Evolutionary conservation across 2,888 invertebrate species (phyloP), one percentile per base, ranked within the genome.

Genomic region (Leptarthrus brevirostris): DNA sequence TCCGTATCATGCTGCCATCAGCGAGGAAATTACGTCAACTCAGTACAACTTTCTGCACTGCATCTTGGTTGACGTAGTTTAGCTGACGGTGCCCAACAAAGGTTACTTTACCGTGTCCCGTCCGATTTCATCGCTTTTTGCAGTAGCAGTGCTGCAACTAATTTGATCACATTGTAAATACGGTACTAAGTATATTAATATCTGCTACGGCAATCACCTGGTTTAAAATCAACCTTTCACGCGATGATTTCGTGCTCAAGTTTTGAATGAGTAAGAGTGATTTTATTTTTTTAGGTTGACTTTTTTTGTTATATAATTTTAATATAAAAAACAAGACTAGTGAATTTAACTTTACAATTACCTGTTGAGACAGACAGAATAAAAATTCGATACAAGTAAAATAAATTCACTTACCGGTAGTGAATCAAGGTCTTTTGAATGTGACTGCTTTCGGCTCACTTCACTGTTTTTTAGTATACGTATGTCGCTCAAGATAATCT

Each of bases 1-100:
- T 58, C 36, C 12, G 10, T 16, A 36, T 14, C 58, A 58, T 36
- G 34, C 24, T 56, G 24, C 58, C 58, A 58, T 36, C 26, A 56
- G 26, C 16, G 56, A 56, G 30, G 30, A 26, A 18, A 8, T 58
- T 58, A 58, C 58, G 58, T 58, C 58, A 58, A n/a, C 4, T 56
- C 56, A 24, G 10, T 4, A 56, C 6, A 18, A 36, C 58, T 58
- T 18, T 18, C 20, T 36, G 36, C n/a, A 18, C 8, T 30, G 30
- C 8, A 30, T 14, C 5, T 8, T 3, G 4, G 26, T 56, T 56
- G 56, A 56, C 56, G 30, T 26, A 30, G 26, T 30, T 30, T 16
- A 16, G 5, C 30, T 30, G 16, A 56, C 22, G 24, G 53, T 53
- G 53, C 18, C 22, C 53, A 24, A 24, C 22, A 53, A 10, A 22